Evolutionary conservation across 2,113 vertebrate genomes (phyloP).

Genomic region (Uropsilus gracilis): DNA sequence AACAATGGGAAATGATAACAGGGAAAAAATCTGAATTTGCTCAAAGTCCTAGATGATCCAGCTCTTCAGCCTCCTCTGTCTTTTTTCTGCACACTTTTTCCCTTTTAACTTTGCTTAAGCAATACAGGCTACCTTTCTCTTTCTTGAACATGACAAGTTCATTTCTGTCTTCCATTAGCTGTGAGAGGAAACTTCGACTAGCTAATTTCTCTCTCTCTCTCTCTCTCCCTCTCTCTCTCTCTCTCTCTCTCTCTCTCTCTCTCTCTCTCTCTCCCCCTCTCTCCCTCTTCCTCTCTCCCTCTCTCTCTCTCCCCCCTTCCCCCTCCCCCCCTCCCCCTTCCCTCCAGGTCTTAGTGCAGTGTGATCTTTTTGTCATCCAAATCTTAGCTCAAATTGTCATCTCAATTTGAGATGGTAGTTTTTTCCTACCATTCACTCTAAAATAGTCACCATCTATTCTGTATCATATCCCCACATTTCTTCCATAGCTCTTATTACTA

Average conservation of each 20-base stretch:
- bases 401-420: background rate
- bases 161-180: background rate
- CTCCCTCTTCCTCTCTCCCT: too few relatives aligned
- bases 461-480: background rate
- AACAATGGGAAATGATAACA: background rate
- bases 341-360: background rate
- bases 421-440: background rate
- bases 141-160: background rate
- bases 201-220: background rate
- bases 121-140: background rate
- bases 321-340: too few relatives aligned
- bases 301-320: too few relatives aligned
- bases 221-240: too few relatives aligned
- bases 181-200: background rate
- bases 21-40: background rate
- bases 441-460: background rate
- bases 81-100: background rate
- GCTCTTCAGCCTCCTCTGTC: background rate
- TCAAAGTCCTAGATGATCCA: background rate
- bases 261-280: too few relatives aligned
- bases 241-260: too few relatives aligned
- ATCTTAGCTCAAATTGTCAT: conserved; percentile 1
- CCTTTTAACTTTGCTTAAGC: background rate
- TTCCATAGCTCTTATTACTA: background rate
- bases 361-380: background rate